phyloP scores from a whole-genome alignment of 2,797 vertebrate genomes.

The Danio jaintianensis region DNA sequence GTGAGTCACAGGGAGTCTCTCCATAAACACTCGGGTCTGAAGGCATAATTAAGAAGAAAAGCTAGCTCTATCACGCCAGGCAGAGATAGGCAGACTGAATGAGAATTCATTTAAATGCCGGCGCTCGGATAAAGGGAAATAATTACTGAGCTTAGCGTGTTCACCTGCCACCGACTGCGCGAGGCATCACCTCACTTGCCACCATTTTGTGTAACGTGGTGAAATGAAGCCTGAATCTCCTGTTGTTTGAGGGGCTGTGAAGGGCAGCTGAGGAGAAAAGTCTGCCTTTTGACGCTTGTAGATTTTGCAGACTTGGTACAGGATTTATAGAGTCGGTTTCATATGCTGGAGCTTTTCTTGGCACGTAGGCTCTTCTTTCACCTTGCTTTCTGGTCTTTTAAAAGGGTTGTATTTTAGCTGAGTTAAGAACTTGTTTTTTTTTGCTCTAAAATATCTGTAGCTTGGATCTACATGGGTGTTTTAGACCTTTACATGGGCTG shows the following conservation, averaged over 20 bases:
- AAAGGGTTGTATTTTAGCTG: background rate
- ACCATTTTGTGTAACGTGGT: conserved; percentile 46
- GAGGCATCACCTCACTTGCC: conserved; percentile 39
- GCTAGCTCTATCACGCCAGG: conserved; percentile 54
- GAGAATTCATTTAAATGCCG: conserved; percentile 61
- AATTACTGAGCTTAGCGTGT: conserved; percentile 61
- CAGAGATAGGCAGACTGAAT: conserved; percentile 52
- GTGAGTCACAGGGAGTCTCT: conserved; percentile 49
- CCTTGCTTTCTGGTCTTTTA: background rate
- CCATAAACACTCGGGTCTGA: conserved; percentile 57
- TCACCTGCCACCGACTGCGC: conserved; percentile 49
- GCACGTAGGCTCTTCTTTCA: conserved; percentile 13
- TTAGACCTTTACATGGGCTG: background rate
- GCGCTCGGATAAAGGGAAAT: conserved; percentile 59
- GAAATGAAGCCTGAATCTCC: conserved; percentile 17
- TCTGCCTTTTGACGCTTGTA: conserved; percentile 37
- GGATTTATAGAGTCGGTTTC: conserved; percentile 2
- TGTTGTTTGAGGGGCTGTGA: background rate
- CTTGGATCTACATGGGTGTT: background rate
- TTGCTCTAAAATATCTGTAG: background rate
- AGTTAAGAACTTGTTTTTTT: background rate
- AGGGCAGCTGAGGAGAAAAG: conserved; percentile 18
- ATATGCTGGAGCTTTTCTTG: conserved; percentile 5
- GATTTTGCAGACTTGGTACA: conserved; percentile 20
- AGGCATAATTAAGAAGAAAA: conserved; percentile 61